Base-by-base conservation (phyloP, 2,888 invertebrate species). In the Erebia ligea region DNA sequence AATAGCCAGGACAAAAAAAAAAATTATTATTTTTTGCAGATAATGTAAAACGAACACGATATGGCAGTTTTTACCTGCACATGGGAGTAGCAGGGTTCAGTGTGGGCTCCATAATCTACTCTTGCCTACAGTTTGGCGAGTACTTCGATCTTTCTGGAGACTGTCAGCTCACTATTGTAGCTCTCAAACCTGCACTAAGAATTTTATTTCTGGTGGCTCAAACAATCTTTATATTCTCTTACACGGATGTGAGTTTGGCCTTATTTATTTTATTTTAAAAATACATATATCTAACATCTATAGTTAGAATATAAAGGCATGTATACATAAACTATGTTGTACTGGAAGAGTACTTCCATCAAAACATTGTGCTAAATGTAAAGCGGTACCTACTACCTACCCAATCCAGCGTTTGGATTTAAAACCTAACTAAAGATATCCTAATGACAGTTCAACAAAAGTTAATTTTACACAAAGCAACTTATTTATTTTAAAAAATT, bases 191-290 rank as follows among this genome's bases (percentile, higher is more conserved):
- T 1, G 90, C 94, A 0, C 87, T 95, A 15, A 92, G 95, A 67
- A 95, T 96, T 80, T 83, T 94, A 70, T 96, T 95, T 86, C 94
- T 95, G 76, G 95, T 96, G 75, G 94, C 95, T 61, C 96, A 96
- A 84, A 95, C 96, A 71, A 95, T 96, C 79, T 96, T 96, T 82
- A 95, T 96, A 78, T 96, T 96, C 83, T 94, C 96, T 4, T 96
- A 95, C 79, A 95, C 95, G 57, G 95, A 95, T 87, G 96, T 96
- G 84, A 91, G 94, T 86, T 78, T 70, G 45, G 19, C 25, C 57
- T 58, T 62, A 57, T 34, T 45, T 13, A 52, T n/a, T 52, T 50
- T 15, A 50, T n/a, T n/a, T n/a, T n/a, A 2, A 11, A 2, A 34
- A 34, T 34, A 34, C 34, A 34, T 34, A 34, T 25, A n/a, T n/a